These are phyloP conservation scores for Eilema depressum DNA, from an alignment of 2,888 invertebrate genomes.

Conservation along the genomic window DNA sequence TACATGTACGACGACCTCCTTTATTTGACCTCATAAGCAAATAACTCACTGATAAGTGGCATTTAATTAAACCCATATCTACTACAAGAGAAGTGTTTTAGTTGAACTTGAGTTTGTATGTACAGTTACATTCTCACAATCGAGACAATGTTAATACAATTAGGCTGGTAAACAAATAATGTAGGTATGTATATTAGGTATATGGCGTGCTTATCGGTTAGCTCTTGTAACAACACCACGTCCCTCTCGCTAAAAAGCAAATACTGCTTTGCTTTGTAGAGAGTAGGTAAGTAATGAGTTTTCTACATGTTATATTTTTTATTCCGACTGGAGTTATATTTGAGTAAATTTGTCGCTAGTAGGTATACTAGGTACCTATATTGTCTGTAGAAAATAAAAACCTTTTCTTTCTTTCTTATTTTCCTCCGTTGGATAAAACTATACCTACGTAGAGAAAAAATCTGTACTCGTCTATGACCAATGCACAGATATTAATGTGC, in stretches of 20 bases:
- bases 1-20: background rate
- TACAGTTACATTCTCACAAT: background rate
- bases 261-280: background rate
- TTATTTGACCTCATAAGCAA: background rate
- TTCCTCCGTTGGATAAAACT: too few species aligned
- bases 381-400: too few species aligned
- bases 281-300: background rate
- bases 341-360: too few species aligned
- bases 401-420: too few species aligned
- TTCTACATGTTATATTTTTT: too few species aligned
- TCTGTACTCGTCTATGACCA: too few species aligned
- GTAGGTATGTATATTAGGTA: background rate
- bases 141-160: background rate
- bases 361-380: too few species aligned
- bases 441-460: too few species aligned
- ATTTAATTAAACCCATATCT: slow-evolving; percentile 8
- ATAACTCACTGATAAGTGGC: slow-evolving; percentile 9
- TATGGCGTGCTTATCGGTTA: background rate
- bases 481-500: too few species aligned
- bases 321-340: too few species aligned
- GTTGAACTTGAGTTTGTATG: background rate
- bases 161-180: background rate
- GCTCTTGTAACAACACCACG: background rate
- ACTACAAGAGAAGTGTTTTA: slow-evolving; percentile 4
- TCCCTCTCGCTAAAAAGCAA: background rate